Conservation (phyloP, 2,113 vertebrate species). For the Oreotragus oreotragus region DNA sequence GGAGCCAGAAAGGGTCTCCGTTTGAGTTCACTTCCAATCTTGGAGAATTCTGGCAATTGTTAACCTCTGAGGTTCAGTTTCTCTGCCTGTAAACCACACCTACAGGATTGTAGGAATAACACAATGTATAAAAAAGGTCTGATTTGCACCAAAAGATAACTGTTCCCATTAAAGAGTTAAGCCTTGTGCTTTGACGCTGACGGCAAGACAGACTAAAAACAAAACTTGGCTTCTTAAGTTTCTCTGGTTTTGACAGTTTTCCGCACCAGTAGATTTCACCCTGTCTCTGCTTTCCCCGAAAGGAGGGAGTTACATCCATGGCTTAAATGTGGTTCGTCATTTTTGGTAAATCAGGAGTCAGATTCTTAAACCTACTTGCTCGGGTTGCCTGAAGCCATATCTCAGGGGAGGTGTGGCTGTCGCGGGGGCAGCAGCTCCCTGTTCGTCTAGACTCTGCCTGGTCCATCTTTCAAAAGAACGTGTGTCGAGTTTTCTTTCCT, state of each 20-base stretch:
- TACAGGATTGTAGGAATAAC: background rate
- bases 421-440: background rate
- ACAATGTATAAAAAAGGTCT: background rate
- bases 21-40: background rate
- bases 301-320: background rate
- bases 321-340: background rate
- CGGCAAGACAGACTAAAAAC: background rate
- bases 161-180: background rate
- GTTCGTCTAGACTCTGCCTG: conserved; percentile 51
- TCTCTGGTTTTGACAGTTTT: background rate
- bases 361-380: conserved; percentile 53
- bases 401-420: conserved; percentile 1
- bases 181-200: background rate
- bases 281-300: background rate
- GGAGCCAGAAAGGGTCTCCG: background rate
- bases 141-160: background rate
- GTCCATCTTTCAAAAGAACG: conserved; percentile 68
- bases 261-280: background rate
- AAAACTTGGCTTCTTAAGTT: background rate
- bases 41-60: background rate
- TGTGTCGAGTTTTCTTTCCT: conserved; percentile 8
- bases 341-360: conserved; percentile 30
- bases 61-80: background rate
- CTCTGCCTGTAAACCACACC: background rate
- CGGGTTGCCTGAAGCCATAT: background rate